A percentile compares a stretch with the other conserved stretches of the same genome.
Evolutionary conservation across 2,888 invertebrate species (phyloP).

Genomic region (Cheiracanthium punctorium): DNA sequence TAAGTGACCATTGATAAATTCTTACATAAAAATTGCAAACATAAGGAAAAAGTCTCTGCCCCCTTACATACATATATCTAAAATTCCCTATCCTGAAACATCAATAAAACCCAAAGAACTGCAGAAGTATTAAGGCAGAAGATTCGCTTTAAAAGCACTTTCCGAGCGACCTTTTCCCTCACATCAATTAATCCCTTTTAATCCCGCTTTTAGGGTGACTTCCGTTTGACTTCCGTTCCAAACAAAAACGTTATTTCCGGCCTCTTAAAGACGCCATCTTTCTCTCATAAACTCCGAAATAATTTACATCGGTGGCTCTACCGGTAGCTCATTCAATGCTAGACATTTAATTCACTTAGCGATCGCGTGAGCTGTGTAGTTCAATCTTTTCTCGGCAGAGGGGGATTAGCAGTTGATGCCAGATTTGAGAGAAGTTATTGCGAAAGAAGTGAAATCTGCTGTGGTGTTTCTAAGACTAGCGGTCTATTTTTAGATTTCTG

Average conservation of each 20-base stretch:
- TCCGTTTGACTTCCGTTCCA: slow-evolving; percentile 20
- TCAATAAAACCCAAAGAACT: neutral
- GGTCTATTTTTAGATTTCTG: too few relatives aligned
- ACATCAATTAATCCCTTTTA: slow-evolving; percentile 55
- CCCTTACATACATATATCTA: neutral
- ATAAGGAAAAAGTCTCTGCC: too few relatives aligned
- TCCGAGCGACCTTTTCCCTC: neutral
- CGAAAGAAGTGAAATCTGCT: neutral
- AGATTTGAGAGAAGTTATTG: slow-evolving; percentile 10
- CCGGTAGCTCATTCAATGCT: slow-evolving; percentile 14
- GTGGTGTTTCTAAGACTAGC: neutral
- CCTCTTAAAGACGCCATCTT: slow-evolving; percentile 14
- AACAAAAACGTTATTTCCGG: slow-evolving; percentile 63
- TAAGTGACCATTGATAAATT: too few relatives aligned
- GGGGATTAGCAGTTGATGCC: slow-evolving; percentile 17
- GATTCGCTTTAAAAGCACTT: neutral
- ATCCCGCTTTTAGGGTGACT: slow-evolving; percentile 57
- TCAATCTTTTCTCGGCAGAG: slow-evolving; percentile 35
- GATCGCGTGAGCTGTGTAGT: slow-evolving; percentile 35
- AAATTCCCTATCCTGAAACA: neutral
- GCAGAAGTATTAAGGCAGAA: neutral
- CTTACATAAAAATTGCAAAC: too few relatives aligned
- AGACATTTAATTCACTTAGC: slow-evolving; percentile 48
- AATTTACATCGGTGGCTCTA: slow-evolving; percentile 38
- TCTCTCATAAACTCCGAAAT: slow-evolving; percentile 42